Evolutionary conservation across 1,140 invertebrate genomes (phyloP), one percentile per base, ranked within the genome.

Genomic region (Bicyclus anynana): DNA sequence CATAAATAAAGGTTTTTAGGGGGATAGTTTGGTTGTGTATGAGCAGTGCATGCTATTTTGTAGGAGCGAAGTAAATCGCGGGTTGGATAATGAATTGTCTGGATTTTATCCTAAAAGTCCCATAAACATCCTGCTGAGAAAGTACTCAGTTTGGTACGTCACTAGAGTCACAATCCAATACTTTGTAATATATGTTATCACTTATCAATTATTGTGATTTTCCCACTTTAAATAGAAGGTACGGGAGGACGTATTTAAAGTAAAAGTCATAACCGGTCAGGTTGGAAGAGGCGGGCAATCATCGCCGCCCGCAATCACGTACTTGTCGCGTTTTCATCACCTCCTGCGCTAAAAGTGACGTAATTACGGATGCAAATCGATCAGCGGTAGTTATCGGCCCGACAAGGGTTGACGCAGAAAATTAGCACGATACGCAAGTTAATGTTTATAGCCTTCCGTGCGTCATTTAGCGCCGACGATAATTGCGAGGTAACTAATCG

Each of bases 361-460:
- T 78, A 80, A 87, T 87, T 87, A 87, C 68, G 68, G 75, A 87
- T 87, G 84, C 84, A 87, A 85, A 85, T 87, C 80, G 80, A 84
- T 85, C 77, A 77, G 68, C 69, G 68, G 69, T 80, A 81, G 77
- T 83, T 84, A 85, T 82, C 78, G 69, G 44, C 66, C 66, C 70
- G 71, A 69, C 72, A 75, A 80, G 75, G 72, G 74, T 77, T 86
- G 74, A 81, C 73, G 76, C 72, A 74, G 72, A 69, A 74, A 84
- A 84, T 84, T 81, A 84, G 69, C 71, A 72, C 74, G 74, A 77
- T 74, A 76, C 74, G 72, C 72, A 70, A 62, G 57, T 77, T 82
- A 74, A 81, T 74, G 69, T 77, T 84, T 80, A 84, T 74, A 72
- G 79, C 72, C 69, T 77, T 75, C 68, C 74, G 72, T 70, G 59